phyloP scores from a whole-genome alignment of 1,140 invertebrate genomes.

The Zaprionus ghesquierei region DNA sequence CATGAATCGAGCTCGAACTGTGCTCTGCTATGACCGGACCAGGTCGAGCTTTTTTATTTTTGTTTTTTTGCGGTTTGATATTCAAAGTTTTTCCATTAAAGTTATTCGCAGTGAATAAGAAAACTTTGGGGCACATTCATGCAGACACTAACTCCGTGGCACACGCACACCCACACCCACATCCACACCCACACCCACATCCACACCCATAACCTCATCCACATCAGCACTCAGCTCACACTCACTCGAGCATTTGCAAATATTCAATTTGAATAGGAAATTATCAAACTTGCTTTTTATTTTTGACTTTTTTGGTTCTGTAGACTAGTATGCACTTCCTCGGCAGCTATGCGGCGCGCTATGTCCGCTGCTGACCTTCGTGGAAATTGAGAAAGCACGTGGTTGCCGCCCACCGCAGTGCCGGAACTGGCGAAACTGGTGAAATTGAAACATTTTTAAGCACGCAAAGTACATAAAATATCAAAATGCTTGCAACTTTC shows the following conservation, averaged over 20 bases:
- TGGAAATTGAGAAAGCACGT: conserved; percentile 34
- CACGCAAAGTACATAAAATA: conserved; percentile 78
- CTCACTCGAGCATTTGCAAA: conserved; percentile 51
- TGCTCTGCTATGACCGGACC: conserved; percentile 4
- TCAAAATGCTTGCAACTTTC: conserved; percentile 61
- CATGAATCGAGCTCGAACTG: background rate
- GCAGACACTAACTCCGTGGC: background rate
- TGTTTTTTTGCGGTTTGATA: conserved; percentile 75
- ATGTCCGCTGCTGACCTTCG: conserved; percentile 64
- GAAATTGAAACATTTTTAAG: conserved; percentile 62
- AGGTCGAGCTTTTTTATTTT: conserved; percentile 44
- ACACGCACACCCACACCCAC: conserved; percentile 24
- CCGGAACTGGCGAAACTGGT: conserved; percentile 17
- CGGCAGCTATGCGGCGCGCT: conserved; percentile 28
- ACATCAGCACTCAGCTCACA: conserved; percentile 7
- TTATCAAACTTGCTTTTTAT: conserved; percentile 70
- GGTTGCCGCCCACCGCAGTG: conserved; percentile 6
- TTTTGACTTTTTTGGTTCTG: conserved; percentile 1
- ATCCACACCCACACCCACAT: conserved; percentile 19
- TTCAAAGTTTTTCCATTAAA: conserved; percentile 81
- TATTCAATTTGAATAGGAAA: conserved; percentile 79
- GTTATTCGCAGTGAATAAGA: conserved; percentile 76
- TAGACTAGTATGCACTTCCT: conserved; percentile 2
- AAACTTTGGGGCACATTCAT: conserved; percentile 55
- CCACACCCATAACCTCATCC: conserved; percentile 24